Base-by-base conservation (phyloP, 1,140 invertebrate species). In the Diorhabda sublineata region DNA sequence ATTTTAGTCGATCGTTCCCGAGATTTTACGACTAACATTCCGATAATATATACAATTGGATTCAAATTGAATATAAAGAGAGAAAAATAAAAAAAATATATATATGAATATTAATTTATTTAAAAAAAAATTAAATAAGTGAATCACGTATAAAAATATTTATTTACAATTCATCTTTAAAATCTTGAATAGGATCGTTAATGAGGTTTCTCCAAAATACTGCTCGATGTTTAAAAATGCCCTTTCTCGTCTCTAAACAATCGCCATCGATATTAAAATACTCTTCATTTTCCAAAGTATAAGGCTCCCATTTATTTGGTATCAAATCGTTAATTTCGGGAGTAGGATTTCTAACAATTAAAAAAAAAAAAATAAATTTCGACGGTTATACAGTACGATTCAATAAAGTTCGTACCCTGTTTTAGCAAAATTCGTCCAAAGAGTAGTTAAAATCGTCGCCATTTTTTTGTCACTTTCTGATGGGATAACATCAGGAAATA, bases 351-450 rank as follows among this genome's bases (percentile, higher is more conserved):
- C 85, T 86, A 64, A 42, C 81, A 81, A 71, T 56, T n/a, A 64
- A 52, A 5, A 45, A n/a, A 5, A 45, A n/a, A 52, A 52, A 52
- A 2, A 52, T 52, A 3, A n/a, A 52, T 3, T 52, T 8, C 4
- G 47, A 3, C 2, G 6, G 4, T 3, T 8, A 3, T 52, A 52
- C 6, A 8, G n/a, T 8, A 52, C n/a, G 2, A 52, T 3, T 52
- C 2, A 52, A 52, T 52, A 4, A 52, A 52, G n/a, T 8, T 3
- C 82, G 83, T 80, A 91, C 89, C 88, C 86, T 45, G 81, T 84
- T 77, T 83, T 85, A 0, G 90, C 89, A 75, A 92, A 92, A 79
- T 91, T 89, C 0, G 84, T 83, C 89, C 90, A 92, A 42, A 90
- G 69, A n/a, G 79, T 83, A 0, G 89, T 88, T 71, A 92, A 76